These are phyloP conservation scores for Alsophila aescularia DNA, from an alignment of 2,888 invertebrate genomes.

Conservation along the genomic window DNA sequence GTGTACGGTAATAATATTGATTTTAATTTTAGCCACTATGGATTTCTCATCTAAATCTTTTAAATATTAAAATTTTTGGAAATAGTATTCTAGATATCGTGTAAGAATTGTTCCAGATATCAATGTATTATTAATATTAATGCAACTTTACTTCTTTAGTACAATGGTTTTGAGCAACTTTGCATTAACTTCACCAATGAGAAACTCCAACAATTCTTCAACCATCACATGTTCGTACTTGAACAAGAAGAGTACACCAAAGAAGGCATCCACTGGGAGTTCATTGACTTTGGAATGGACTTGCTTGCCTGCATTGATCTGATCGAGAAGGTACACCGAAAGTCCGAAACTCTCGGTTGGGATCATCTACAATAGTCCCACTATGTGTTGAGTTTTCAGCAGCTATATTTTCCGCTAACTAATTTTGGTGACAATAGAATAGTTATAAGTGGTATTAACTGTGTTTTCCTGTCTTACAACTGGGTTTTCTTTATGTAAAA, in stretches of 20 bases:
- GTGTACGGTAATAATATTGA: neutral
- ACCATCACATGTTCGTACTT: slow-evolving; percentile 99
- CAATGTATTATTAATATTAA: slow-evolving; percentile 49
- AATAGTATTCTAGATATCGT: neutral
- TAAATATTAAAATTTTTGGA: neutral
- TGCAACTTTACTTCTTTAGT: slow-evolving; percentile 86
- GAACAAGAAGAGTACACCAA: slow-evolving; percentile 99
- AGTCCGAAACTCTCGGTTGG: slow-evolving; percentile 60
- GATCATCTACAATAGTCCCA: slow-evolving; percentile 43
- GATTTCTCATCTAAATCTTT: neutral
- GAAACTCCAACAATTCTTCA: slow-evolving; percentile 99
- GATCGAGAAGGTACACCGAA: slow-evolving; percentile 95
- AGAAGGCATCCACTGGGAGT: slow-evolving; percentile 99
- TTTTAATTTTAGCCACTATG: neutral
- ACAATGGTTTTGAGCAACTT: slow-evolving; percentile 99
- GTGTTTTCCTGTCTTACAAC: slow-evolving; percentile 56
- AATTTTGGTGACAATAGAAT: slow-evolving; percentile 45
- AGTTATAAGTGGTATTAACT: slow-evolving; percentile 49
- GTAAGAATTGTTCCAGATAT: neutral
- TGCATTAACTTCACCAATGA: slow-evolving; percentile 99
- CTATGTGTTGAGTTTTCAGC: slow-evolving; percentile 53
- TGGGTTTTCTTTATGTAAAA: slow-evolving; percentile 78
- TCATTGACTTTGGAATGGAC: slow-evolving; percentile 99
- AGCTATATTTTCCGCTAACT: slow-evolving; percentile 54
- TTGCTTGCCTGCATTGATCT: slow-evolving; percentile 99